Evolutionary conservation across 1,140 invertebrate species (phyloP).

Genomic region (Tetramorium simillimum): DNA sequence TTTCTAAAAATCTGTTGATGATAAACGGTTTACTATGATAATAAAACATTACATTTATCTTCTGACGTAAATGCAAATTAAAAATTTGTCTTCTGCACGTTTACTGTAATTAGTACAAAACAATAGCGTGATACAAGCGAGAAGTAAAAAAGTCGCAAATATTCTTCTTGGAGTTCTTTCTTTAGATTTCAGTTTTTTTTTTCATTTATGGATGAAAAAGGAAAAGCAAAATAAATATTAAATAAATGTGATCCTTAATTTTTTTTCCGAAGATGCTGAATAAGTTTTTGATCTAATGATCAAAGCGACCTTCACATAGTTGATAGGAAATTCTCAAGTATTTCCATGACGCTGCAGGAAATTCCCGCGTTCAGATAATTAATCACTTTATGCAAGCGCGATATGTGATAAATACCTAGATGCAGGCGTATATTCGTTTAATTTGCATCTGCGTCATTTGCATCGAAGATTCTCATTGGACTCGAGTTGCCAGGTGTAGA

Average conservation of each 20-base stretch:
- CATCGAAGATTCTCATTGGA: not conserved
- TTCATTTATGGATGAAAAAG: not conserved
- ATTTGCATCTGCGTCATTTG: not conserved
- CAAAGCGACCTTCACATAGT: not conserved
- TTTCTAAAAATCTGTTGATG: not conserved
- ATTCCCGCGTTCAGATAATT: not conserved
- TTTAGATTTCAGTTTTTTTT: not conserved
- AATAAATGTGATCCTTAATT: not conserved
- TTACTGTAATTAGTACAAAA: not conserved
- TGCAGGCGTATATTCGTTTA: not conserved
- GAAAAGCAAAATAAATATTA: not conserved
- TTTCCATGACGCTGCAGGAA: not conserved
- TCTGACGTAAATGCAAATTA: not conserved
- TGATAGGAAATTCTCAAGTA: not conserved
- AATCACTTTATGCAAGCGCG: not conserved
- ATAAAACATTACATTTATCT: not conserved
- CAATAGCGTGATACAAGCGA: not conserved
- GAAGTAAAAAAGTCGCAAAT: not conserved
- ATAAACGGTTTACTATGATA: not conserved
- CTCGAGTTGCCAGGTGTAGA: not conserved
- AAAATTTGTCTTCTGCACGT: not conserved
- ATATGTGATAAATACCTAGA: conserved; percentile 1
- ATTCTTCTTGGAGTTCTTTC: not conserved
- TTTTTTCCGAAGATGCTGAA: not conserved
- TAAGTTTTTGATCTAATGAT: not conserved